Evolutionary conservation across 2,797 vertebrate genomes (phyloP).

Genomic region (Squalus acanthias): DNA sequence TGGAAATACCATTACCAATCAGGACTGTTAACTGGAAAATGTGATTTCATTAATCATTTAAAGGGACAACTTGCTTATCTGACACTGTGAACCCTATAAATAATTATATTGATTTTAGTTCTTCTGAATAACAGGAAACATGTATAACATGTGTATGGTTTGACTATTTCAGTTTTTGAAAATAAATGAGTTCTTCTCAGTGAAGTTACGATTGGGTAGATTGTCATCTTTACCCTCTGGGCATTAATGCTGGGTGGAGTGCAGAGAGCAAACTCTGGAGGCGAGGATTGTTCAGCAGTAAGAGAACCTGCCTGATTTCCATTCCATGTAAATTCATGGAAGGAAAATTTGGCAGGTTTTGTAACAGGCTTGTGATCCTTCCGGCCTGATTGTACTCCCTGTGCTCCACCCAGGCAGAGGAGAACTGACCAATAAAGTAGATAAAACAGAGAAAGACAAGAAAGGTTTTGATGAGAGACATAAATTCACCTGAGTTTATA

Average conservation of each 20-base stretch:
- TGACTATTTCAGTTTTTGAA: not conserved
- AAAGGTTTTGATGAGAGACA: too few species aligned
- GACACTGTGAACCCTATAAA: not conserved
- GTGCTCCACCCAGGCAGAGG: not conserved
- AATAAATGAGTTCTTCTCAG: not conserved
- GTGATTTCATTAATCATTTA: not conserved
- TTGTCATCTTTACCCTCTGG: not conserved
- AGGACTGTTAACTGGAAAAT: not conserved
- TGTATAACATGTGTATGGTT: not conserved
- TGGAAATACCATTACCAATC: not conserved
- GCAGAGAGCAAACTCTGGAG: not conserved
- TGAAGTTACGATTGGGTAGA: not conserved
- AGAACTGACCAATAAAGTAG: not conserved
- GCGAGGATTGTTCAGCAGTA: not conserved
- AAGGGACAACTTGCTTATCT: not conserved
- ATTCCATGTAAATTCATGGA: not conserved
- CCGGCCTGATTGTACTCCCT: not conserved
- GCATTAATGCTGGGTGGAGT: too few species aligned
- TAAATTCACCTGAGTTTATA: too few species aligned
- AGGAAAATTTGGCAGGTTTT: not conserved
- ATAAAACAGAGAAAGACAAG: too few species aligned
- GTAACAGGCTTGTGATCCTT: not conserved
- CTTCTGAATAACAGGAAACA: not conserved
- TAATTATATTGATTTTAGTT: not conserved
- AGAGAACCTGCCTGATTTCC: too few species aligned